Conservation (phyloP, 2,888 invertebrate species). For the Lathronympha strigana region DNA sequence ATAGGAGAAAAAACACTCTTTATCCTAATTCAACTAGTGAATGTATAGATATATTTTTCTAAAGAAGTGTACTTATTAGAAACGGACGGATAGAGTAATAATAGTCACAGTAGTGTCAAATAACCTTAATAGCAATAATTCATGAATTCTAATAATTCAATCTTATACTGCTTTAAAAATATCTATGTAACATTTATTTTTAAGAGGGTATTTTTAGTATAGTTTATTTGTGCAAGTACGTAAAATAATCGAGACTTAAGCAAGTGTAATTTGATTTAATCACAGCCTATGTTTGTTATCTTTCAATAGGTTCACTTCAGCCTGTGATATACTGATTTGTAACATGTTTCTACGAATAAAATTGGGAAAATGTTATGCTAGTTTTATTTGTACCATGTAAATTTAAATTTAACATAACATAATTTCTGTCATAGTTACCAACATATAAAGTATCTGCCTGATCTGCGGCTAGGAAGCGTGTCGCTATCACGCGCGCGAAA, state of each 20-base stretch:
- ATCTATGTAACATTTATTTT: constrained; percentile 23
- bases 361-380: constrained; percentile 52
- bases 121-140: constrained; percentile 17
- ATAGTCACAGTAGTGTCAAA: constrained; percentile 58
- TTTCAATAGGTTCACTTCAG: constrained; percentile 61
- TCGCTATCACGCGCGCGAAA: too few species aligned
- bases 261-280: constrained; percentile 18
- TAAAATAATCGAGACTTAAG: constrained; percentile 32
- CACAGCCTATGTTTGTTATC: constrained; percentile 27
- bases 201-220: constrained; percentile 34
- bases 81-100: constrained; percentile 43
- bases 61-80: constrained; percentile 45
- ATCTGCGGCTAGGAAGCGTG: too few species aligned
- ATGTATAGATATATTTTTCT: constrained; percentile 43
- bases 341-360: constrained; percentile 74
- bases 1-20: not conserved
- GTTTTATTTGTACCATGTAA: constrained; percentile 24
- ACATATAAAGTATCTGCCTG: too few species aligned
- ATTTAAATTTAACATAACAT: not conserved
- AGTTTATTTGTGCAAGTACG: constrained; percentile 32
- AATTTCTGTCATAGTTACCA: too few species aligned
- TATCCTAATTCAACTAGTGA: constrained; percentile 25
- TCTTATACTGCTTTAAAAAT: constrained; percentile 19
- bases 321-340: constrained; percentile 79
- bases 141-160: constrained; percentile 11